Percentiles rank a stretch among this genome's conserved stretches.
These are phyloP conservation scores for Chalcis sispes DNA, from an alignment of 2,888 invertebrate species.

Conservation along the genomic window DNA sequence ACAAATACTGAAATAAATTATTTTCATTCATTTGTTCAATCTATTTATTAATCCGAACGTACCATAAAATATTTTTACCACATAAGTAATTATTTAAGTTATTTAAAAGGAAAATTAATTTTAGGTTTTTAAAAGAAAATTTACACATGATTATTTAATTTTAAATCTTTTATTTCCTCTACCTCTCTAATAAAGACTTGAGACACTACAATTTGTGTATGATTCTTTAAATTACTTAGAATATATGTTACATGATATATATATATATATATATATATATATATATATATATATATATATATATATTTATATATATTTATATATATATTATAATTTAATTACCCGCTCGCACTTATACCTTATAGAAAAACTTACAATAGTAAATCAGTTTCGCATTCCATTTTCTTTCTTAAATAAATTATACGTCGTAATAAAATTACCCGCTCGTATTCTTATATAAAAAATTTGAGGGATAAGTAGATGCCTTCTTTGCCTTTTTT, in stretches of 20 bases:
- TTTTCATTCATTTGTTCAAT: constrained; percentile 45
- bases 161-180: constrained; percentile 70
- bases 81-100: constrained; percentile 11
- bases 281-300: too few species aligned
- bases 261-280: too few species aligned
- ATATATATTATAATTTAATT: constrained; percentile 57
- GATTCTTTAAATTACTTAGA: constrained; percentile 68
- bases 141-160: constrained; percentile 61
- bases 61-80: too few species aligned
- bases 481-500: constrained; percentile 55
- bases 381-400: constrained; percentile 58
- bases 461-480: constrained; percentile 60
- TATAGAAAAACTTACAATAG: constrained; percentile 66
- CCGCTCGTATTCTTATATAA: constrained; percentile 56
- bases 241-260: constrained; percentile 63
- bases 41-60: background rate
- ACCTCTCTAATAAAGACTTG: constrained; percentile 72
- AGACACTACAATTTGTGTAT: constrained; percentile 73
- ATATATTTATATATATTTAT: too few species aligned
- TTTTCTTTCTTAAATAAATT: constrained; percentile 49
- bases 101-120: background rate
- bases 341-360: constrained; percentile 61
- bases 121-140: background rate
- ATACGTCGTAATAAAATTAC: constrained; percentile 49
- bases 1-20: constrained; percentile 53